Evolutionary conservation across 1,140 invertebrate species (phyloP), one percentile per base, ranked within the genome.

Genomic region (Hyles vespertilio): DNA sequence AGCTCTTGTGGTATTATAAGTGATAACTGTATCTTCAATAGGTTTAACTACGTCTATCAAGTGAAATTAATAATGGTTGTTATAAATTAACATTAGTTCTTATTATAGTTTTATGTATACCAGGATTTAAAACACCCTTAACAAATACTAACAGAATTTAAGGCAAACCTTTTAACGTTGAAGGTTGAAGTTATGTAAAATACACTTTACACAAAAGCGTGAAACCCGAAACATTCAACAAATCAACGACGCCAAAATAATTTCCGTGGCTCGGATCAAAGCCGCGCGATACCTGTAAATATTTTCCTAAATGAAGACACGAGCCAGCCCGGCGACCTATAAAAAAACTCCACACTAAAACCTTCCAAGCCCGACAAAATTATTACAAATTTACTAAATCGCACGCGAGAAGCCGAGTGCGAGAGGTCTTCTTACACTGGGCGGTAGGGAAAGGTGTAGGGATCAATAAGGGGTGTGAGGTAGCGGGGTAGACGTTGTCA

Each of bases 391-490:
- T 8, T 43, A 44, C 48, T 32, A 54, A 54, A 49, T 58, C 52
- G 36, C 32, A 55, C 33, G 58, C 46, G n/a, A n/a, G n/a, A 33
- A 32, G 59, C 49, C 58, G 59, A 49, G 57, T 6, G 58, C 51
- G 56, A 51, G 36, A 56, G 69, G 33, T 69, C 70, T 66, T 32
- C n/a, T 63, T 65, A 56, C 34, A 53, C 10, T 67, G 66, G 69
- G 60, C 59, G 43, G 44, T 64, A 40, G 52, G 22, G 43, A 36
- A 48, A 53, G 40, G 51, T 58, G 66, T 53, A 57, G 69, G 67
- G 67, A 74, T 74, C 72, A 66, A 74, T 74, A 74, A 69, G 61
- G 63, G 60, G 70, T 61, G 56, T 44, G 56, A 51, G 58, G 32
- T 48, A 32, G 52, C 32, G 50, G 54, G 34, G 8, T 46, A 43